A percentile compares a stretch with the other conserved stretches of the same genome.
These are phyloP conservation scores for Distichodus sexfasciatus DNA, from an alignment of 2,797 vertebrate species.

Conservation along the genomic window DNA sequence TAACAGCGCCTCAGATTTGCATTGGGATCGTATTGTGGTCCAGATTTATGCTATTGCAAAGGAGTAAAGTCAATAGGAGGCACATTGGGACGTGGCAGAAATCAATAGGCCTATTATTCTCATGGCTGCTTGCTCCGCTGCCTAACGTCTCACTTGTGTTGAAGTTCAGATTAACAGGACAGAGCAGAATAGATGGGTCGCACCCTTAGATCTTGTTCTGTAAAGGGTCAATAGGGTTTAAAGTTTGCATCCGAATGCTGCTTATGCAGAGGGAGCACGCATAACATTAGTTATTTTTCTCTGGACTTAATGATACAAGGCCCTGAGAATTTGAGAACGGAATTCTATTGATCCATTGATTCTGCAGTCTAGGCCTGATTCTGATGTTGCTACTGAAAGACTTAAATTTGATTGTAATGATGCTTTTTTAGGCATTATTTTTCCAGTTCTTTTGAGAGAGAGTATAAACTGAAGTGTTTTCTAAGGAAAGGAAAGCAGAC, in stretches of 20 bases:
- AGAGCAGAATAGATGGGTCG: constrained; percentile 34
- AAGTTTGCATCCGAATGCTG: constrained; percentile 41
- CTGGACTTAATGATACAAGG: constrained; percentile 23
- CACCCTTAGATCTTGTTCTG: constrained; percentile 19
- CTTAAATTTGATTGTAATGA: background rate
- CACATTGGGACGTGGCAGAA: constrained; percentile 43
- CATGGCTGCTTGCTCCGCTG: constrained; percentile 28
- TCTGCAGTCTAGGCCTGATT: constrained; percentile 5
- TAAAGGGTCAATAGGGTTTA: constrained; percentile 40
- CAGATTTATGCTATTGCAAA: constrained; percentile 51
- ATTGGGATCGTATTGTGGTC: constrained; percentile 51
- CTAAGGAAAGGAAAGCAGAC: too few species aligned
- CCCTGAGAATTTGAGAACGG: constrained; percentile 1
- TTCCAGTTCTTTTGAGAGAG: background rate
- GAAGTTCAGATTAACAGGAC: constrained; percentile 47
- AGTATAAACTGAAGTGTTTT: too few species aligned
- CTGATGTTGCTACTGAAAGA: background rate
- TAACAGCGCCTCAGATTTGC: constrained; percentile 52
- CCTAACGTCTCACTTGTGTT: constrained; percentile 44
- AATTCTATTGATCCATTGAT: constrained; percentile 14
- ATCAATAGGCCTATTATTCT: constrained; percentile 60
- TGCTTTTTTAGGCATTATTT: background rate
- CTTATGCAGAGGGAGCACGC: constrained; percentile 23
- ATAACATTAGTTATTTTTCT: constrained; percentile 3
- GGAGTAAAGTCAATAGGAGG: constrained; percentile 51